These are phyloP conservation scores for Micromys minutus DNA, from an alignment of 2,113 vertebrate species.

Conservation along the genomic window DNA sequence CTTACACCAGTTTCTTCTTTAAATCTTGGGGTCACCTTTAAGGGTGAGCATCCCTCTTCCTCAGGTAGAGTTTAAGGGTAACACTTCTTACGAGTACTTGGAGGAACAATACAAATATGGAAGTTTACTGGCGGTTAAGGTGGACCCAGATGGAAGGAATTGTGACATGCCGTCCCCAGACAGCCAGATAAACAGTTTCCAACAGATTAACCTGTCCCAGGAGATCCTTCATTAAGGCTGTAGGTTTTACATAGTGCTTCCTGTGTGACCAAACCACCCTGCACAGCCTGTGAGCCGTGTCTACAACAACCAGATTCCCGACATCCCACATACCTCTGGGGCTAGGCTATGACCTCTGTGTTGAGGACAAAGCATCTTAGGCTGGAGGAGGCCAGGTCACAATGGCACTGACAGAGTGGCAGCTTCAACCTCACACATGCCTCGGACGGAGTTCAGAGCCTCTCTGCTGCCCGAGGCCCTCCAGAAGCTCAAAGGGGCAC, in stretches of 20 bases:
- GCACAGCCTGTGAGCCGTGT: no score
- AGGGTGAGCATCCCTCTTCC: no score
- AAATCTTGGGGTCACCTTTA: neutral
- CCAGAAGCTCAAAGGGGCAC: neutral
- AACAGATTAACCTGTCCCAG: no score
- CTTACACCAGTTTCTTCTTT: no score
- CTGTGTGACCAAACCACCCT: neutral
- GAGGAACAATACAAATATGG: neutral
- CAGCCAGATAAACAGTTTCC: neutral
- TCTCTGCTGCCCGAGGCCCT: accelerated
- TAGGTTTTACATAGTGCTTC: neutral
- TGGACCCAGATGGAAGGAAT: neutral
- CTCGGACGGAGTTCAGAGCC: accelerated
- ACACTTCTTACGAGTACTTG: neutral
- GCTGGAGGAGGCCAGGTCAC: neutral
- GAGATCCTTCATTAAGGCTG: neutral
- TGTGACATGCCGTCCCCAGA: accelerated
- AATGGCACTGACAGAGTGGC: no score
- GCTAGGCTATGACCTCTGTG: neutral
- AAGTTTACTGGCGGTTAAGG: neutral
- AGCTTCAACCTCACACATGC: neutral
- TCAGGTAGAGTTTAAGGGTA: no score
- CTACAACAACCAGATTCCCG: neutral
- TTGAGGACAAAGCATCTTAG: neutral
- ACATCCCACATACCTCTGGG: neutral